Base-by-base conservation (phyloP, 2,888 invertebrate species). In the Hoplodrina blanda region DNA sequence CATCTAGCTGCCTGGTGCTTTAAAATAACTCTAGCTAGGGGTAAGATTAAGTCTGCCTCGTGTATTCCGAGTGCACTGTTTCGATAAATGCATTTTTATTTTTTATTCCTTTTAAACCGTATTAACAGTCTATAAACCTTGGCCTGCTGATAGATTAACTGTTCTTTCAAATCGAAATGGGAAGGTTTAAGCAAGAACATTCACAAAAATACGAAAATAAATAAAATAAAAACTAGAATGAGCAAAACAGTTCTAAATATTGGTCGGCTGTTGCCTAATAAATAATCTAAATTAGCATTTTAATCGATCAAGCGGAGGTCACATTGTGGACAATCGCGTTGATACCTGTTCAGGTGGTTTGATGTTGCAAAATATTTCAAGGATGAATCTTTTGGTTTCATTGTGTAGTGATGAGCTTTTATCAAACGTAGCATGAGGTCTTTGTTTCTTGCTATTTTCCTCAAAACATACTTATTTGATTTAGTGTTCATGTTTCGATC, bases 271-370 rank as follows among this genome's bases (percentile, higher is more conserved):
- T 88, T 89, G 88, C 81, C 78, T 86, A 87, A 91, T 91, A 90
- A 91, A 92, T 92, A 90, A 90, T 88, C 78, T 85, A 87, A 89
- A 93, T 94, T 92, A 88, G 83, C 92, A 94, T 93, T 91, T 92
- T 91, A 91, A 92, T 91, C 89, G 92, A 89, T 88, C 88, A 88
- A 89, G 82, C 85, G 89, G 93, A 94, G 94, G 94, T 93, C 92
- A 88, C 78, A 81, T 80, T 85, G 90, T 92, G 90, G 93, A 92
- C 91, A 90, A 89, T 88, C 90, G 85, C 85, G 86, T 73, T 85
- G 78, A 91, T 88, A 77, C 88, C 88, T 90, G 91, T 91, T 92
- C 91, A 90, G 88, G 89, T 85, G 87, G 84, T 82, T 80, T 73
- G 86, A 81, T 84, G 81, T 90, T 89, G 90, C 91, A 85, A 90